These are phyloP conservation scores for Fissipunctia ypsillon DNA, from an alignment of 2,888 invertebrate species.

Conservation along the genomic window DNA sequence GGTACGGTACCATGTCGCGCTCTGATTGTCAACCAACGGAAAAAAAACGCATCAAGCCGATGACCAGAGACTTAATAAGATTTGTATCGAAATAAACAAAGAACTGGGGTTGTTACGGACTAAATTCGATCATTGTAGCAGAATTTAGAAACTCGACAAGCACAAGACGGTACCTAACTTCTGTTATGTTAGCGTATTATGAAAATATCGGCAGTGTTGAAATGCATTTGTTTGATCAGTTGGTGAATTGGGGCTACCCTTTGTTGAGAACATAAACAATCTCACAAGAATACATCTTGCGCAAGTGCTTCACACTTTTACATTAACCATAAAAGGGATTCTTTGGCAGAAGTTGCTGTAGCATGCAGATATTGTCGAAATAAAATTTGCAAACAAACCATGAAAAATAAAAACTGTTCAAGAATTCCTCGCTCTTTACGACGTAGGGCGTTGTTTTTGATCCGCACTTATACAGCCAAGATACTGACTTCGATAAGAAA, in stretches of 20 bases:
- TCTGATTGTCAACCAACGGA: constrained; percentile 78
- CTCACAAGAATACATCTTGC: constrained; percentile 29
- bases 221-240: constrained; percentile 44
- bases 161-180: not conserved
- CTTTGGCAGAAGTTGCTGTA: not conserved
- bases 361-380: constrained; percentile 17
- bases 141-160: constrained; percentile 10
- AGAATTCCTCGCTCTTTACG: constrained; percentile 27
- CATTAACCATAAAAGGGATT: constrained; percentile 1
- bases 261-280: constrained; percentile 41
- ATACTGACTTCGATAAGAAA: constrained; percentile 64
- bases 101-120: constrained; percentile 12
- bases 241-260: constrained; percentile 34
- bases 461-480: constrained; percentile 57
- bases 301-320: constrained; percentile 22
- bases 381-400: constrained; percentile 42
- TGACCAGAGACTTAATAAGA: constrained; percentile 69
- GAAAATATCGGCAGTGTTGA: constrained; percentile 18
- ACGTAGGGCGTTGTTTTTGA: constrained; percentile 53
- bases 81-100: constrained; percentile 53
- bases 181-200: constrained; percentile 3
- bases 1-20: constrained; percentile 83
- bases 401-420: constrained; percentile 12
- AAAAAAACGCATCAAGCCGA: constrained; percentile 75
- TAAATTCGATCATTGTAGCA: constrained; percentile 25